Base-by-base conservation (phyloP, 1,140 invertebrate species). In the Drosophila nebulosa region DNA sequence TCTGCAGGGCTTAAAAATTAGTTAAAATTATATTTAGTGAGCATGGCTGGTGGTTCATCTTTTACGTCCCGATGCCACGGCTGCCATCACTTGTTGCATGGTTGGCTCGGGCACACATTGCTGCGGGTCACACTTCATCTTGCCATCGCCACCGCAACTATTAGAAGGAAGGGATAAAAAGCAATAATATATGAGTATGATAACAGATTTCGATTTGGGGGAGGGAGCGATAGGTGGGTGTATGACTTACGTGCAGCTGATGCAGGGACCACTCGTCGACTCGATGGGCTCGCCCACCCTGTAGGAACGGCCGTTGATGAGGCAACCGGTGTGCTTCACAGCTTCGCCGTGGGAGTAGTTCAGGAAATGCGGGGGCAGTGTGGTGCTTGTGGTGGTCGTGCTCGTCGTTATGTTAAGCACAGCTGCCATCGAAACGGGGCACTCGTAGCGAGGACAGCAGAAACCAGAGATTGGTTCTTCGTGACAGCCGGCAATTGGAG, bases 371-470 rank as follows among this genome's bases (percentile, higher is more conserved):
- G 96, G 96, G 58, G 96, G 96, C 73, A 96, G 93, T 24, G 96
- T 96, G 22, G 96, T 96, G n/a, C 96, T 96, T 10, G 96, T 96
- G 0, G 96, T 97, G 7, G 96, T 96, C 0, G 96, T 96, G 12
- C 96, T 96, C 4, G 96, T 97, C 0, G 96, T 96, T 35, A 96
- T 91, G 90, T 97, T 97, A 10, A 96, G 91, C 75, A 93, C 94
- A 26, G 94, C 95, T 36, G 95, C 95, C 95, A 96, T 96, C 0
- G 95, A 95, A 7, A 98, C 97, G 9, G 96, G 97, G 92, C 97
- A 98, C 91, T 98, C 97, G 89, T 98, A 98, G 84, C 97, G 93
- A 42, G 97, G 97, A 93, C 97, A 98, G 91, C 97, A 98, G 94
- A 98, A 98, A 53, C 97, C 97, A 89, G 94, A 94, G 77, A 98